Evolutionary conservation across 2,113 vertebrate genomes (phyloP).

Genomic region (Lamprotornis superbus): DNA sequence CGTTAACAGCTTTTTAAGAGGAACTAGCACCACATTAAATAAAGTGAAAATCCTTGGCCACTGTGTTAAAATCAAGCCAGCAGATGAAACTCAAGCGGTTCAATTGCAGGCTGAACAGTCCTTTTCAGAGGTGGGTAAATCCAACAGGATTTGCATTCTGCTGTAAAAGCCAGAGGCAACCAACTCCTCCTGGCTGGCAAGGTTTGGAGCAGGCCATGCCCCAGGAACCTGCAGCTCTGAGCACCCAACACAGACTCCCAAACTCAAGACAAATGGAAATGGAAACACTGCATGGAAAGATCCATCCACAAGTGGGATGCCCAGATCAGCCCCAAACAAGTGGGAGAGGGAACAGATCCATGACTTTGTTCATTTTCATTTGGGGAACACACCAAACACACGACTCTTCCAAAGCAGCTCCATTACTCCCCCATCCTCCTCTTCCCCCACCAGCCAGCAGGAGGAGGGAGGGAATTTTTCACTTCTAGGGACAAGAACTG

Average conservation of each 20-base stretch:
- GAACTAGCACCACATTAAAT: not conserved
- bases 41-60: not conserved
- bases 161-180: not conserved
- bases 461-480: not conserved
- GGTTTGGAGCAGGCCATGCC: not conserved
- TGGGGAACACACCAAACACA: not conserved
- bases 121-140: not conserved
- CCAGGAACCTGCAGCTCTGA: not conserved
- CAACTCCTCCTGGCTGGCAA: not conserved
- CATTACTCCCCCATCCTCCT: not conserved
- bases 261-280: constrained; percentile 32
- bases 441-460: not conserved
- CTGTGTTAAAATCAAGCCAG: not conserved
- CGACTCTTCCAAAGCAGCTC: not conserved
- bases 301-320: constrained; percentile 10
- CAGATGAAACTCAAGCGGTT: not conserved
- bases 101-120: not conserved
- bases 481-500: not conserved
- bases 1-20: not conserved
- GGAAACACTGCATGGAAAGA: constrained; percentile 33
- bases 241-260: not conserved
- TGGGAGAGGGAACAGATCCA: not conserved
- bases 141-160: not conserved
- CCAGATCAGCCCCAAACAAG: constrained; percentile 41
- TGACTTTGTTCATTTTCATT: not conserved